These are phyloP conservation scores for Homarus americanus DNA, from an alignment of 1,140 invertebrate species.

Conservation along the genomic window DNA sequence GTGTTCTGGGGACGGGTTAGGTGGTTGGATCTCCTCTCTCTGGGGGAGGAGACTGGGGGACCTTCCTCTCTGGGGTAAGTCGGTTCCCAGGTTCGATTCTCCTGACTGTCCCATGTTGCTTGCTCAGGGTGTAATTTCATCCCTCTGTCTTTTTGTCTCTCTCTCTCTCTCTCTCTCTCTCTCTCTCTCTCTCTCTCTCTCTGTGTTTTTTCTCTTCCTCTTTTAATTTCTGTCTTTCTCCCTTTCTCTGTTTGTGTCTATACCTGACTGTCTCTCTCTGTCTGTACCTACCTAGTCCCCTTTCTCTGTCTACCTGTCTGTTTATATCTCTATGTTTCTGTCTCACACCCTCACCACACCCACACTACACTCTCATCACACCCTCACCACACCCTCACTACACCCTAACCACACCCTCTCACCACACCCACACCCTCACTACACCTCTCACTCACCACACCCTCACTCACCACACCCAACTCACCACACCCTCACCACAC, in stretches of 20 bases:
- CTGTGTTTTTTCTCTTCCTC: not conserved
- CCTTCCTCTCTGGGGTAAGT: too few species aligned
- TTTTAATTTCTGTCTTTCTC: not conserved
- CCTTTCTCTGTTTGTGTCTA: not conserved
- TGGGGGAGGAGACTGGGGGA: too few species aligned
- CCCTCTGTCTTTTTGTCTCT: not conserved
- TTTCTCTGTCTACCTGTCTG: not conserved
- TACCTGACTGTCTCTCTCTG: not conserved
- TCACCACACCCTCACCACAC: not conserved
- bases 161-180: not conserved
- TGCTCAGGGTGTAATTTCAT: too few species aligned
- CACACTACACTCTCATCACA: not conserved
- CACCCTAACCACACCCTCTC: not conserved
- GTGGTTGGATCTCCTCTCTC: too few species aligned
- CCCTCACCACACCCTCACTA: not conserved
- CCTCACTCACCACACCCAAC: not conserved
- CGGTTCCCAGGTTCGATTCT: too few species aligned
- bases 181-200: not conserved
- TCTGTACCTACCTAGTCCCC: not conserved
- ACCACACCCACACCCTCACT: not conserved
- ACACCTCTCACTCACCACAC: not conserved
- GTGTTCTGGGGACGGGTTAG: too few species aligned
- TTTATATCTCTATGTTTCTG: not conserved
- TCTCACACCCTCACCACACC: too few species aligned
- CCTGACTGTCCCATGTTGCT: too few species aligned